phyloP scores from a whole-genome alignment of 2,888 invertebrate genomes.

The Dryocosmus kuriphilus region DNA sequence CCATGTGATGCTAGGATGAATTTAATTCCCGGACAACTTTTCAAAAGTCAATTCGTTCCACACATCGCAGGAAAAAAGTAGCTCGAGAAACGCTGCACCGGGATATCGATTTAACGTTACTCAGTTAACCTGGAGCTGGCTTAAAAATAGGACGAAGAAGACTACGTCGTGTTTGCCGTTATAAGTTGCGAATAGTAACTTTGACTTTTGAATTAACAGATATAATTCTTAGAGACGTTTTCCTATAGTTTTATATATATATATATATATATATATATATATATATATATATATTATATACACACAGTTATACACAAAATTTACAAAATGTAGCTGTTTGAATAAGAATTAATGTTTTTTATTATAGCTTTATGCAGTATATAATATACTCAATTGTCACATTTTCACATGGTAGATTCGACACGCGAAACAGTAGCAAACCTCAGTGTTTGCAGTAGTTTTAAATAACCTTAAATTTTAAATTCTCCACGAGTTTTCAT shows the following conservation, averaged over 20 bases:
- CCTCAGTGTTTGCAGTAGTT: background rate
- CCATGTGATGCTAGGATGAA: constrained; percentile 37
- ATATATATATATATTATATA: no score
- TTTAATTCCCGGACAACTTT: constrained; percentile 52
- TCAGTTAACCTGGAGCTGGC: constrained; percentile 69
- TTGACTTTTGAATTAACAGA: background rate
- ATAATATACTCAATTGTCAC: no score
- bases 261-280: no score
- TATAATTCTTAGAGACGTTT: no score
- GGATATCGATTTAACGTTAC: constrained; percentile 71
- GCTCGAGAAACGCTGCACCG: constrained; percentile 57
- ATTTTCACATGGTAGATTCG: no score
- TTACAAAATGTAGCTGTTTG: no score
- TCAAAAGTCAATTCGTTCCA: constrained; percentile 44
- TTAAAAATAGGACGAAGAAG: constrained; percentile 70
- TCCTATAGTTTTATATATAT: no score
- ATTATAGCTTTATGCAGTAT: no score
- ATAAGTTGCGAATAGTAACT: constrained; percentile 33
- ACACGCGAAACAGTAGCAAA: no score
- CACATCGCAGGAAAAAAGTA: constrained; percentile 46
- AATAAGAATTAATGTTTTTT: no score
- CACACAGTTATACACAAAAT: no score
- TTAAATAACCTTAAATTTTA: constrained; percentile 59
- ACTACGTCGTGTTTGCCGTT: constrained; percentile 40
- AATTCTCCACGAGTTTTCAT: background rate